These are phyloP conservation scores for Microcebus jonahi DNA, from an alignment of 2,113 vertebrate species.

Conservation along the genomic window DNA sequence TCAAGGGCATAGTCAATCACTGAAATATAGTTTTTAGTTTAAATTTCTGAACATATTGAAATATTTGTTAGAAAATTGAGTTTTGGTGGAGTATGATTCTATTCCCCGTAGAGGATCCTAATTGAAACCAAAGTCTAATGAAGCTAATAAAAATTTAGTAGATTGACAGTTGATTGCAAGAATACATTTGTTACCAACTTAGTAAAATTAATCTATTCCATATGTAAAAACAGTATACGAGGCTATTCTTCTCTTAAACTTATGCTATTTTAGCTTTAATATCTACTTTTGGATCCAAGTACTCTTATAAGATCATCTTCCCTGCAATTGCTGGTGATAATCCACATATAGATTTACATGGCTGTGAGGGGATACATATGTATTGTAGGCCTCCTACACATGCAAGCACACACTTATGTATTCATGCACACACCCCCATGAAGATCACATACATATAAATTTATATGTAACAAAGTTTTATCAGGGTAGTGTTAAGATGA, in stretches of 20 bases:
- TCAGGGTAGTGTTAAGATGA: not conserved
- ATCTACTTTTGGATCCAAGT: not conserved
- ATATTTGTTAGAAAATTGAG: slow-evolving; percentile 57
- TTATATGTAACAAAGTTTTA: not conserved
- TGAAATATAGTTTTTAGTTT: not conserved
- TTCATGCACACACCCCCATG: not conserved
- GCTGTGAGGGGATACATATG: not conserved
- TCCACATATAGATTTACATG: not conserved
- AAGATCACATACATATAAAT: not conserved
- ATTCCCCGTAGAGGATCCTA: not conserved
- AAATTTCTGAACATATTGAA: slow-evolving; percentile 43
- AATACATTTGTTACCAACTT: slow-evolving; percentile 12
- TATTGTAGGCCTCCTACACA: not conserved
- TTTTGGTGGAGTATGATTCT: not conserved
- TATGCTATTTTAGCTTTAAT: slow-evolving; percentile 28
- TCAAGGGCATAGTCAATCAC: not conserved
- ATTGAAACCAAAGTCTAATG: slow-evolving; percentile 63
- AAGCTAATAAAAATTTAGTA: slow-evolving; percentile 54
- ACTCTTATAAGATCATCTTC: not conserved
- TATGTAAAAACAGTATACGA: slow-evolving; percentile 1
- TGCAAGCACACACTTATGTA: not conserved
- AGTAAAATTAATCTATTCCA: slow-evolving; percentile 52
- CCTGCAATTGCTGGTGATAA: not conserved
- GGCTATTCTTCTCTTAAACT: not conserved
- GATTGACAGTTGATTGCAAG: slow-evolving; percentile 54